A percentile compares a stretch with the other conserved stretches of the same genome.
These are phyloP conservation scores for Manis crassicaudata DNA, from an alignment of 2,797 vertebrate genomes.

Conservation along the genomic window DNA sequence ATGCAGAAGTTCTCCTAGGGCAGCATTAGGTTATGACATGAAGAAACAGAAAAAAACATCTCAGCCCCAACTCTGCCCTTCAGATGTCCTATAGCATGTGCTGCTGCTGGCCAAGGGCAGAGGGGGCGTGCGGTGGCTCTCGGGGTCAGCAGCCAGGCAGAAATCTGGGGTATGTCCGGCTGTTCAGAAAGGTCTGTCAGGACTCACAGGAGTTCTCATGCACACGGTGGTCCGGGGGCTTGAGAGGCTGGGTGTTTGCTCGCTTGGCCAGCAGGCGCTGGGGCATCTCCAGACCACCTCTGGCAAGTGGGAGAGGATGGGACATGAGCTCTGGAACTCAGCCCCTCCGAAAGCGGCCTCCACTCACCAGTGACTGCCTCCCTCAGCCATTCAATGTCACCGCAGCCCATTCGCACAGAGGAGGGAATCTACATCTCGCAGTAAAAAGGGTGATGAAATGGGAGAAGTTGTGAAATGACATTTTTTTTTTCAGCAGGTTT, in stretches of 20 bases:
- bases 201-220: rapidly evolving
- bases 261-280: constrained; percentile 26
- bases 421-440: constrained; percentile 83
- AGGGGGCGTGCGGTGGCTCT: rapidly evolving
- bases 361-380: constrained; percentile 83
- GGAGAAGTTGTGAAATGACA: constrained; percentile 86
- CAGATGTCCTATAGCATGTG: rapidly evolving
- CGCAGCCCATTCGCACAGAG: constrained; percentile 60
- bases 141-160: neutral
- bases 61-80: constrained; percentile 62
- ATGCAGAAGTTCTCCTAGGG: constrained; percentile 53
- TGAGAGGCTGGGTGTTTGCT: rapidly evolving
- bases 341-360: neutral
- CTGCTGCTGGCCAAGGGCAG: neutral
- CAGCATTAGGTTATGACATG: constrained; percentile 64
- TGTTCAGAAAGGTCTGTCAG: neutral
- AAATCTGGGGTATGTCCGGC: neutral
- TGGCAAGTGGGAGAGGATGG: constrained; percentile 44
- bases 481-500: constrained; percentile 85
- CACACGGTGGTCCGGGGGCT: neutral
- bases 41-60: constrained; percentile 27
- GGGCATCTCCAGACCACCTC: constrained; percentile 4
- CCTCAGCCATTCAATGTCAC: constrained; percentile 86
- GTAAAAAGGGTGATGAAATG: constrained; percentile 84
- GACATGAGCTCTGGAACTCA: neutral